phyloP scores from a whole-genome alignment of 2,888 invertebrate genomes.

The Scaptomyza caliginosa region DNA sequence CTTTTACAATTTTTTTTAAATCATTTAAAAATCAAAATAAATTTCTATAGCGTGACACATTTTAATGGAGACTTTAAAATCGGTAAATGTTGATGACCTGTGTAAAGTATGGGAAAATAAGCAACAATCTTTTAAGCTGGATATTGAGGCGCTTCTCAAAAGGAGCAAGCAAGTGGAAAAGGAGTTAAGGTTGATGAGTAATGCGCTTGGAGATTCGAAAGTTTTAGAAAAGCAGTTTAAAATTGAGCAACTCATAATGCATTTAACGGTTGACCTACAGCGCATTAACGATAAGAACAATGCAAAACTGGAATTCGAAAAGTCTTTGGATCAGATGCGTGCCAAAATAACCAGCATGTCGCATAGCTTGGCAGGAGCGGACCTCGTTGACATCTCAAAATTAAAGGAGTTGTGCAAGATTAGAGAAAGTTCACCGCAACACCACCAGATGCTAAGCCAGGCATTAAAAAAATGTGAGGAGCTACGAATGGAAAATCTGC shows the following conservation, averaged over 20 bases:
- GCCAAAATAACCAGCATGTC: slow-evolving; percentile 84
- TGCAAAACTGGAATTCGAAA: slow-evolving; percentile 86
- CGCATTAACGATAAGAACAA: slow-evolving; percentile 81
- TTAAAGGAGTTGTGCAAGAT: slow-evolving; percentile 36
- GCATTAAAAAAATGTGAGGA: slow-evolving; percentile 91
- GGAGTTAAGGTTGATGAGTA: neutral
- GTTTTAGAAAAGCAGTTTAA: slow-evolving; percentile 85
- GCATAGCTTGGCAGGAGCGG: slow-evolving; percentile 88
- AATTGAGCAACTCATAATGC: slow-evolving; percentile 86
- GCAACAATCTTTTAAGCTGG: slow-evolving; percentile 15
- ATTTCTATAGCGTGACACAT: neutral
- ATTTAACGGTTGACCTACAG: slow-evolving; percentile 86
- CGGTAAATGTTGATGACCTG: slow-evolving; percentile 14
- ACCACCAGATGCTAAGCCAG: slow-evolving; percentile 83
- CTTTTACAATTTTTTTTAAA: neutral
- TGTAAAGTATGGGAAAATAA: slow-evolving; percentile 27
- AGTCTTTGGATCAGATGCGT: slow-evolving; percentile 86
- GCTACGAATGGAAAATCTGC: slow-evolving; percentile 90
- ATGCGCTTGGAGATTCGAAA: neutral
- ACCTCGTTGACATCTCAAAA: slow-evolving; percentile 2
- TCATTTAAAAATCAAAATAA: neutral
- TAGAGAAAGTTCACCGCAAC: slow-evolving; percentile 69
- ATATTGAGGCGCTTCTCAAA: slow-evolving; percentile 21
- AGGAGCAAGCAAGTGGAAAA: slow-evolving; percentile 18
- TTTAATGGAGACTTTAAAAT: slow-evolving; percentile 20